phyloP scores from a whole-genome alignment of 2,888 invertebrate genomes.

The Tribolium freemani region DNA sequence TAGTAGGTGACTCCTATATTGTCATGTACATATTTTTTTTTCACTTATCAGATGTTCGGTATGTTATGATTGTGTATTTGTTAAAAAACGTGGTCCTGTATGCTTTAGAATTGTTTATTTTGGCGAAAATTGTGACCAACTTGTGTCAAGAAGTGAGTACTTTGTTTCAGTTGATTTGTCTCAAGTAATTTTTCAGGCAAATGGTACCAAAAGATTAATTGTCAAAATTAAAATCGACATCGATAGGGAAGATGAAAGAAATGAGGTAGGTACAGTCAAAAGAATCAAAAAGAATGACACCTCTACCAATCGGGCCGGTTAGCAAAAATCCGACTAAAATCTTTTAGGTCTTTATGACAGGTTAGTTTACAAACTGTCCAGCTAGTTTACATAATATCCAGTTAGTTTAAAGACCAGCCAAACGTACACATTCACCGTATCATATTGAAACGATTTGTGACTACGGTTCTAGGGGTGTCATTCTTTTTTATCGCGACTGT shows the following conservation, averaged over 20 bases:
- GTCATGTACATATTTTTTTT: not conserved
- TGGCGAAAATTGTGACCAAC: not conserved
- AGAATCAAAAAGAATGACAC: too few species aligned
- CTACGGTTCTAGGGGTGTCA: too few species aligned
- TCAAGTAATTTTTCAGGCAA: conserved; percentile 43
- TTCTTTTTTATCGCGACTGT: too few species aligned
- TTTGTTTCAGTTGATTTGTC: not conserved
- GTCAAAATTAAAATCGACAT: conserved; percentile 49
- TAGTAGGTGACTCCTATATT: not conserved
- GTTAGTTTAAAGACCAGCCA: too few species aligned
- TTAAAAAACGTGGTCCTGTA: not conserved
- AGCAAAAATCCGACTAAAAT: too few species aligned
- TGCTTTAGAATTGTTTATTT: not conserved
- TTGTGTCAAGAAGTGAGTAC: not conserved
- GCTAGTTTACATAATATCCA: too few species aligned
- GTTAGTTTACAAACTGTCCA: too few species aligned
- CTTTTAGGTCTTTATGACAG: too few species aligned
- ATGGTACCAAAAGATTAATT: conserved; percentile 47
- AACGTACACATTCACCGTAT: too few species aligned
- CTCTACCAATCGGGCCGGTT: too few species aligned
- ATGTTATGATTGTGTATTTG: not conserved
- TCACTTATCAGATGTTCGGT: not conserved
- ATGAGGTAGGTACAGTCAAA: too few species aligned
- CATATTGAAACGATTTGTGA: too few species aligned
- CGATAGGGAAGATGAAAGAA: conserved; percentile 47